Conservation (phyloP, 2,797 vertebrate genomes). For the Crypturellus tataupa region DNA sequence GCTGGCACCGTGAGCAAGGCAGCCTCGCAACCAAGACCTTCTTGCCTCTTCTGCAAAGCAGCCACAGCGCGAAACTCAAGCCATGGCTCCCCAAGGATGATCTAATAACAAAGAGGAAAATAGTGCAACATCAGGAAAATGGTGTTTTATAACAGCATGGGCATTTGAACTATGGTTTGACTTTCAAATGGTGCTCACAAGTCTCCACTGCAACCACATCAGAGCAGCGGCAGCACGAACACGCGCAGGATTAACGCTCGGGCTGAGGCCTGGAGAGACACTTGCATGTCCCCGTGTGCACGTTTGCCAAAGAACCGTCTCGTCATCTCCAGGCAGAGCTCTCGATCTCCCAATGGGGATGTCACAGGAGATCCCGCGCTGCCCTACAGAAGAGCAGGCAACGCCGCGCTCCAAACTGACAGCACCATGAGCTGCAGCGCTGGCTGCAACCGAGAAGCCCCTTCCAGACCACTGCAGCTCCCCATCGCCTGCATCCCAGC, state of each 20-base stretch:
- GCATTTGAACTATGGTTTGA: neutral
- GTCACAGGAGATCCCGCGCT: accelerated
- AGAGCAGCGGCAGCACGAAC: accelerated
- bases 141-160: accelerated
- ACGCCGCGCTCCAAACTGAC: neutral
- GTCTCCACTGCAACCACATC: neutral
- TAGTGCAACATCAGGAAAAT: neutral
- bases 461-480: neutral
- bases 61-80: accelerated
- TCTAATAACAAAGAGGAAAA: accelerated
- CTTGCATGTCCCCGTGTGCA: neutral
- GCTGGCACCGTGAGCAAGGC: accelerated
- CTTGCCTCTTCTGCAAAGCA: neutral
- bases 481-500: neutral
- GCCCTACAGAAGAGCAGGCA: neutral
- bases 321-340: neutral
- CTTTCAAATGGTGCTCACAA: accelerated
- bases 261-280: neutral
- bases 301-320: neutral
- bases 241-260: neutral
- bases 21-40: neutral
- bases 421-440: neutral
- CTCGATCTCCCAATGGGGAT: neutral
- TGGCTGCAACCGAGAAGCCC: neutral
- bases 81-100: neutral